Conservation (phyloP, 2,888 invertebrate species). For the Vanessa cardui region DNA sequence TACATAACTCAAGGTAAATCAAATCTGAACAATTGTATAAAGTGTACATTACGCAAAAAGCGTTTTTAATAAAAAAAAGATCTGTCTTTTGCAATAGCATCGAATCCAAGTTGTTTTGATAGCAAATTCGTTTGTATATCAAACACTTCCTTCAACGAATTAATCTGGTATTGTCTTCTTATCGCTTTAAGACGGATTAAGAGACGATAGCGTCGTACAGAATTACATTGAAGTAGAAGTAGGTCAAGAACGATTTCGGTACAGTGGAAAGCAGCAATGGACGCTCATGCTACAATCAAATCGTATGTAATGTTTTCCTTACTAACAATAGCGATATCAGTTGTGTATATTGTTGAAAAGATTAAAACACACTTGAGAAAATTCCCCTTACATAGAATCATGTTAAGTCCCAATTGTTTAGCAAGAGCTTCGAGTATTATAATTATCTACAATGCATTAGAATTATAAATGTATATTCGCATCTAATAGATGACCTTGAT, state of each 20-base stretch:
- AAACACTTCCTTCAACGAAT: constrained; percentile 8
- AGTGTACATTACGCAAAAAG: not conserved
- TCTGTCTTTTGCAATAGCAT: not conserved
- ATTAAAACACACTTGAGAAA: not conserved
- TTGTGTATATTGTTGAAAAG: not conserved
- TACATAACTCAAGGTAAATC: not conserved
- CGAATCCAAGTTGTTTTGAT: not conserved
- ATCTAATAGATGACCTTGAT: constrained; percentile 22
- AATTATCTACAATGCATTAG: not conserved
- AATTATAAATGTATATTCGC: constrained; percentile 2
- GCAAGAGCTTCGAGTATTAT: not conserved
- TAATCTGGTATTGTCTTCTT: constrained; percentile 2
- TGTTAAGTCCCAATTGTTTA: not conserved
- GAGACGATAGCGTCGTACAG: constrained; percentile 10
- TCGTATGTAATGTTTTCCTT: constrained; percentile 8
- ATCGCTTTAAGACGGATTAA: constrained; percentile 27
- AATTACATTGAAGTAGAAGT: constrained; percentile 41
- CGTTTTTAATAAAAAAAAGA: not conserved
- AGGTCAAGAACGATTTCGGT: constrained; percentile 52
- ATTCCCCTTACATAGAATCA: not conserved
- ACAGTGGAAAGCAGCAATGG: constrained; percentile 48
- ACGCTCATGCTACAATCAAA: constrained; percentile 31
- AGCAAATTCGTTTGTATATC: constrained; percentile 8
- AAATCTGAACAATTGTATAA: not conserved
- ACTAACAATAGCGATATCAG: constrained; percentile 3